Conservation (phyloP, 2,113 vertebrate species). For the Gallinago paraguaiae region DNA sequence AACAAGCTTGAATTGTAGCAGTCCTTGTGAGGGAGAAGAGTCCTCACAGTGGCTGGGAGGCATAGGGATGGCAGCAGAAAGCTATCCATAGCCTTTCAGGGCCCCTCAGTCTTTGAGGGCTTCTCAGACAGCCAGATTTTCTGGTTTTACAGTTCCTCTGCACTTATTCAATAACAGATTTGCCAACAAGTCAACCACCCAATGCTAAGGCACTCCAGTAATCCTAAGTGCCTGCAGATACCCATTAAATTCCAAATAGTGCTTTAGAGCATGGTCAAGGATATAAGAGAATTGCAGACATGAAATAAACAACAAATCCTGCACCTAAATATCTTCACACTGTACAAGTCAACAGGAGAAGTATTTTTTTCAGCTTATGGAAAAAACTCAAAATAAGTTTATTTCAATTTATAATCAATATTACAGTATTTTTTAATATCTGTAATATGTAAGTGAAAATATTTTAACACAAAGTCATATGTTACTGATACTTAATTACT, state of each 20-base stretch:
- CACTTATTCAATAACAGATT: background rate
- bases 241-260: background rate
- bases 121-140: background rate
- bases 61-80: background rate
- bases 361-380: background rate
- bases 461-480: background rate
- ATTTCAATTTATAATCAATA: background rate
- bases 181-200: background rate
- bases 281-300: background rate
- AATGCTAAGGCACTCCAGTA: background rate
- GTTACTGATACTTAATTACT: background rate
- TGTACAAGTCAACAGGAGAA: background rate
- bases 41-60: accelerated
- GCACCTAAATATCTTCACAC: background rate
- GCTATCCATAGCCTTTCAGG: background rate
- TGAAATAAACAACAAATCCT: background rate
- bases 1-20: background rate
- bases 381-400: background rate
- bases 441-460: background rate
- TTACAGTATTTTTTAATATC: background rate
- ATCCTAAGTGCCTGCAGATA: background rate
- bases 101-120: background rate
- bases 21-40: background rate
- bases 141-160: background rate
- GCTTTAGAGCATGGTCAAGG: background rate